phyloP scores from a whole-genome alignment of 1,140 invertebrate genomes.

The Ganaspis sp. region DNA sequence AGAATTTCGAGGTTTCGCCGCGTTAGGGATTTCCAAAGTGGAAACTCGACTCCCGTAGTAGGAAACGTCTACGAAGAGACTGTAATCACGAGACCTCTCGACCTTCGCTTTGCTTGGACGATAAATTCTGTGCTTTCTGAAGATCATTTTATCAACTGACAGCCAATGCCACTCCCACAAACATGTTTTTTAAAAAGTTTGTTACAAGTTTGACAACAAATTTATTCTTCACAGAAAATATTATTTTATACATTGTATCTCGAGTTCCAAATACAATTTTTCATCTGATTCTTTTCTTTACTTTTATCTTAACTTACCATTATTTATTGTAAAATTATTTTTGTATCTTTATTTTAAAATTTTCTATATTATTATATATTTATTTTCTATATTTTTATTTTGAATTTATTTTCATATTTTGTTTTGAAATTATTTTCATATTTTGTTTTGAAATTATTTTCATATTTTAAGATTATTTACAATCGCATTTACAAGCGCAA shows the following conservation, averaged over 20 bases:
- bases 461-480: too few species aligned
- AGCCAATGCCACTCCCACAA: conserved; percentile 7
- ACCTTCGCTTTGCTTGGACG: conserved; percentile 42
- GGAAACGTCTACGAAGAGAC: conserved; percentile 33
- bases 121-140: conserved; percentile 19
- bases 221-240: background rate
- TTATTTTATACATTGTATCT: background rate
- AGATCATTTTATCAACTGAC: background rate
- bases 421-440: too few species aligned
- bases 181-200: background rate
- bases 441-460: too few species aligned
- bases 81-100: conserved; percentile 59
- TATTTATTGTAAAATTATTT: too few species aligned
- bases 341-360: too few species aligned
- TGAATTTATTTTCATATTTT: too few species aligned
- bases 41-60: conserved; percentile 50
- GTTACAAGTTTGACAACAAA: background rate
- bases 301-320: too few species aligned
- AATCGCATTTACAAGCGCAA: too few species aligned
- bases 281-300: too few species aligned
- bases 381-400: too few species aligned
- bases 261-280: too few species aligned
- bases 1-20: conserved; percentile 52
- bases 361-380: too few species aligned
- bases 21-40: conserved; percentile 54